phyloP scores from a whole-genome alignment of 2,113 vertebrate species.

The Anser cygnoides region DNA sequence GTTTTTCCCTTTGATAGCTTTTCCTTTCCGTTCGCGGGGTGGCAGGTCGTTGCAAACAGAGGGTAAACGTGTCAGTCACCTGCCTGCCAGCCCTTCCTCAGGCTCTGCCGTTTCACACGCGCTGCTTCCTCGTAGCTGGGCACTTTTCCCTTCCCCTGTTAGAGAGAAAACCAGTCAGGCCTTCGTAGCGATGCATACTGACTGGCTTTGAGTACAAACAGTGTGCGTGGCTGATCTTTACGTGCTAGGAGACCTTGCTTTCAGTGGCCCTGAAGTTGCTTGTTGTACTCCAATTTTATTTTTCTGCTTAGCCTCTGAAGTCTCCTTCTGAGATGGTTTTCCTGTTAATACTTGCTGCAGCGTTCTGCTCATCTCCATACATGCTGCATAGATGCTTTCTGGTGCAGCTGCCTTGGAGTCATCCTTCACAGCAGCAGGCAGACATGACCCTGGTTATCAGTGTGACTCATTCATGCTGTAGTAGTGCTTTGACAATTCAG shows the following conservation, averaged over 20 bases:
- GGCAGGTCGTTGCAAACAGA: fast-evolving
- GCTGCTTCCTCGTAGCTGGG: fast-evolving
- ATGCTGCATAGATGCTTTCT: too few relatives aligned
- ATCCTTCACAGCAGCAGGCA: neutral
- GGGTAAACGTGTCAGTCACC: too few relatives aligned
- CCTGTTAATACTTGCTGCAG: neutral
- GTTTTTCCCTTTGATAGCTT: neutral
- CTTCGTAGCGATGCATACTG: fast-evolving
- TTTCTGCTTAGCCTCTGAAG: neutral
- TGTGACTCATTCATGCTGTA: neutral
- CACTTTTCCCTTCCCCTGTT: fast-evolving
- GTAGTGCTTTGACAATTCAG: fast-evolving
- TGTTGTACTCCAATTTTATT: neutral
- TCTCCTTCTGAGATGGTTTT: neutral
- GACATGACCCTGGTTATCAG: fast-evolving
- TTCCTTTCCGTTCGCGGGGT: too few relatives aligned
- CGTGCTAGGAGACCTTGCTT: too few relatives aligned
- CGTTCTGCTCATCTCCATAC: neutral
- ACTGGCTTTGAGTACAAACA: neutral
- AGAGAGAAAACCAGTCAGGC: too few relatives aligned
- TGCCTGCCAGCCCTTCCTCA: fast-evolving
- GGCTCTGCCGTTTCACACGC: neutral
- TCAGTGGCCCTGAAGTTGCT: neutral
- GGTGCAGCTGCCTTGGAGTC: neutral
- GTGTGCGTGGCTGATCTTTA: fast-evolving